Base-by-base conservation (phyloP, 2,113 vertebrate genomes). In the Cavia aperea region DNA sequence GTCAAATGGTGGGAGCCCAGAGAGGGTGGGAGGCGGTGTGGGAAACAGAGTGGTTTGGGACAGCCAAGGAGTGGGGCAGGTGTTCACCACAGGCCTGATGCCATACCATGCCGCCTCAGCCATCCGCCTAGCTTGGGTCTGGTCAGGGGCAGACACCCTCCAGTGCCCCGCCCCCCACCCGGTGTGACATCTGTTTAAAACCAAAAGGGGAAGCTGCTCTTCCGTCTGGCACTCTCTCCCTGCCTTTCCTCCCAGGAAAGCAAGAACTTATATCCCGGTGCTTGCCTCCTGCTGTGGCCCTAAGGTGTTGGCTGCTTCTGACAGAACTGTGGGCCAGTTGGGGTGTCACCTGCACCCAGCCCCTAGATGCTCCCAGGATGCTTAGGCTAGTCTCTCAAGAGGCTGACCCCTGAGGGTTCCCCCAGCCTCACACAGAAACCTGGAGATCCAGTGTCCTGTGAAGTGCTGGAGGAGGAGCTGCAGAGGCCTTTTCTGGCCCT, bases 371-470 rank as follows among this genome's bases (percentile, higher is more conserved):
- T 92, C 83, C 81, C 94, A 58, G 68, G 95, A 31, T 77, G 95
- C 86, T 92, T 95, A 90, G 95, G 81, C 96, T 96, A 96, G 46
- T 97, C 96, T 39, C 94, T 95, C 66, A 96, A 94, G 75, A 89
- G 95, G 95, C 93, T 95, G 94, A 95, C 95, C 0, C 93, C 96
- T 0, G 94, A 95, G 26, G 96, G 94, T 49, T 94, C 94, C 87
- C 96, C 96, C 91, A 95, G 91, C 51, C 94, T 92, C 56, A 97
- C 95, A 0, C 94, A 19, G 56, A 97, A 46, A 97, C 96, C 94
- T 96, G 96, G 23, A 97, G 96, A 86, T 96, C 96, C 96, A 96
- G 95, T 1, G 95, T 96, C 94, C 96, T 95, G 0, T 93, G 94
- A 39, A 97, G 96, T 79, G 94, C 96, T 13, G 96, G 63, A 63